Evolutionary conservation across 2,888 invertebrate genomes (phyloP).

Genomic region (Hemicrepidius hirtus): DNA sequence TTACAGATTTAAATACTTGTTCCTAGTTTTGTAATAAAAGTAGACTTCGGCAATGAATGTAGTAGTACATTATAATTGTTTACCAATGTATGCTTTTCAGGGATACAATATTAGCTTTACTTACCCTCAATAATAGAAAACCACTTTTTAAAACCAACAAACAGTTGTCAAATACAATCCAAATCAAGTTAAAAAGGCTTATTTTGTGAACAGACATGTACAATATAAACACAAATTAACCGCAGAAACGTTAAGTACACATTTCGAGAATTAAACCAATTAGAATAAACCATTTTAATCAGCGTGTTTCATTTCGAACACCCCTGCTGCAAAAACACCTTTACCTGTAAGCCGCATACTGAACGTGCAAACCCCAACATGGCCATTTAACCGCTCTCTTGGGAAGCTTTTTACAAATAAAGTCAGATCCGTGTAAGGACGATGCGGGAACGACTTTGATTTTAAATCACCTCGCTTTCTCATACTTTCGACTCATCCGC

Average conservation of each 20-base stretch:
- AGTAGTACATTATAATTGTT: too few relatives aligned
- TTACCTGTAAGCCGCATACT: conserved; percentile 45
- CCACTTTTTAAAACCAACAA: background rate
- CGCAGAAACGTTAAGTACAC: conserved; percentile 30
- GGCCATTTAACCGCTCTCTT: conserved; percentile 49
- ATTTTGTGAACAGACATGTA: background rate
- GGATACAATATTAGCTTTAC: too few relatives aligned
- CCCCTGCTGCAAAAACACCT: conserved; percentile 39
- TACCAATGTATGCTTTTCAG: too few relatives aligned
- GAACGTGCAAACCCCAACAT: conserved; percentile 52
- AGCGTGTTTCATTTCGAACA: conserved; percentile 37
- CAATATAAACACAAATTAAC: conserved; percentile 24
- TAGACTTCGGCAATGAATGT: too few relatives aligned
- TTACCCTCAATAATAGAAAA: too few relatives aligned
- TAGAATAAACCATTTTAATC: conserved; percentile 43
- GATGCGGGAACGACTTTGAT: conserved; percentile 39
- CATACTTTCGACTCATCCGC: conserved; percentile 31
- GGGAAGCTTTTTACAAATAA: conserved; percentile 51
- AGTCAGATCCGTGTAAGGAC: conserved; percentile 28
- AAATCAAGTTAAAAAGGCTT: background rate
- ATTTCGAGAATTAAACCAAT: conserved; percentile 42
- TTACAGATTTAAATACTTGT: too few relatives aligned
- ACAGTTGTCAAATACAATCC: background rate
- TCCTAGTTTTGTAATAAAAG: too few relatives aligned
- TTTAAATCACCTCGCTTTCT: conserved; percentile 19